phyloP scores from a whole-genome alignment of 23 tunicate genomes.

The Phallusia fumigata region DNA sequence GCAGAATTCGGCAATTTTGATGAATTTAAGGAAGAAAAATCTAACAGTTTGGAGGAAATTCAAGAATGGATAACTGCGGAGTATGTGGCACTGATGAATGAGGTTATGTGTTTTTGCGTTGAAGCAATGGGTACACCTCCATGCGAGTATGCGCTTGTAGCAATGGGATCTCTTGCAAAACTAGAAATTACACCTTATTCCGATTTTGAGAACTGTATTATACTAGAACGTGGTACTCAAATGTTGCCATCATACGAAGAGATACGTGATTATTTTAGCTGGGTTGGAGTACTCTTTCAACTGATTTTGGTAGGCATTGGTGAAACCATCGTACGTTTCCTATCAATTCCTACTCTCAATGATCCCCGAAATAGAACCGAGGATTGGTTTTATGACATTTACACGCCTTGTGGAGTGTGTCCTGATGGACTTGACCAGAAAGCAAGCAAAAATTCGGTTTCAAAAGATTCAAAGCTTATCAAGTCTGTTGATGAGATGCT shows the following conservation, averaged over 20 bases:
- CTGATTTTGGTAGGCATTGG: conserved; percentile 10
- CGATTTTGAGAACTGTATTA: conserved; percentile 17
- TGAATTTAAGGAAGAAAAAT: not conserved
- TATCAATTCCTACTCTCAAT: conserved; percentile 6
- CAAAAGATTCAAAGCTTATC: not conserved
- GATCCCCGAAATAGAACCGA: not conserved
- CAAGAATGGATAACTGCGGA: conserved; percentile 8
- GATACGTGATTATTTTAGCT: conserved; percentile 26
- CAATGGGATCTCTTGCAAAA: conserved; percentile 26
- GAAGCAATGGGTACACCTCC: conserved; percentile 35
- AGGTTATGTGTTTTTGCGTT: conserved; percentile 10
- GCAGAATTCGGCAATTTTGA: not conserved
- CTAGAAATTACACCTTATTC: conserved; percentile 25
- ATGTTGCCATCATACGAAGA: conserved; percentile 17
- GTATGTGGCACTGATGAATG: conserved; percentile 25
- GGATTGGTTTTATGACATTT: conserved; percentile 11
- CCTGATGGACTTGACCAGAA: not conserved
- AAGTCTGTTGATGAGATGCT: conserved; percentile 35
- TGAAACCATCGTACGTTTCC: conserved; percentile 12
- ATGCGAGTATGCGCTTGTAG: conserved; percentile 30
- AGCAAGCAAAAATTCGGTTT: conserved; percentile 13
- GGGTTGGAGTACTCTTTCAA: conserved; percentile 36
- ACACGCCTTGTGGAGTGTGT: conserved; percentile 17
- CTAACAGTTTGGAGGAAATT: not conserved
- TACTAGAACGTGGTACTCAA: conserved; percentile 21